phyloP scores from a whole-genome alignment of 2,113 vertebrate genomes.

The Crotalus helleri region DNA sequence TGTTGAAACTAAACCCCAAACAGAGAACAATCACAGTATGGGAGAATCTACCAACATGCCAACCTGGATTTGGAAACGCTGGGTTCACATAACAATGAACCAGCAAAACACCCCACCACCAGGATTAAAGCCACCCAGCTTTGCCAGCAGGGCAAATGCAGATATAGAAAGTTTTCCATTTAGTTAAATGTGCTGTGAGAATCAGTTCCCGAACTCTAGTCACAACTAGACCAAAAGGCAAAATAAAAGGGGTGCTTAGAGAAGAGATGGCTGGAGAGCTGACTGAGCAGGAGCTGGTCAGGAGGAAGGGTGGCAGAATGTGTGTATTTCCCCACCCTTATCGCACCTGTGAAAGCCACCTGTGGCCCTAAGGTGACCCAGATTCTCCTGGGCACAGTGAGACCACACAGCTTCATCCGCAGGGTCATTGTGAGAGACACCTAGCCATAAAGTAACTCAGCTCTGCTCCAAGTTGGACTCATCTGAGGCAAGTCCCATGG shows the following conservation, averaged over 20 bases:
- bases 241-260: background rate
- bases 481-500: no score
- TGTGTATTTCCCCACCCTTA: background rate
- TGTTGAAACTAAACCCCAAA: constrained; percentile 86
- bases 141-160: background rate
- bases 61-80: background rate
- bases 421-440: no score
- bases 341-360: background rate
- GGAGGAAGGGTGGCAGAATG: background rate
- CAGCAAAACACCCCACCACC: background rate
- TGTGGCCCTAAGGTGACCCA: background rate
- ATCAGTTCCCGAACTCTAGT: background rate
- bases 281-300: background rate
- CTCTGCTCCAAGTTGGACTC: background rate
- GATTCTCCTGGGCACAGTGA: background rate
- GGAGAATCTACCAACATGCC: background rate
- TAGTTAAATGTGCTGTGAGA: background rate
- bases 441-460: background rate
- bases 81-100: background rate
- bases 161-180: background rate
- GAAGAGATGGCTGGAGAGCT: background rate
- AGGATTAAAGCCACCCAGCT: background rate
- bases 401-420: background rate
- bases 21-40: background rate
- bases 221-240: background rate